These are phyloP conservation scores for Proteles cristata DNA, from an alignment of 2,113 vertebrate genomes.

Conservation along the genomic window DNA sequence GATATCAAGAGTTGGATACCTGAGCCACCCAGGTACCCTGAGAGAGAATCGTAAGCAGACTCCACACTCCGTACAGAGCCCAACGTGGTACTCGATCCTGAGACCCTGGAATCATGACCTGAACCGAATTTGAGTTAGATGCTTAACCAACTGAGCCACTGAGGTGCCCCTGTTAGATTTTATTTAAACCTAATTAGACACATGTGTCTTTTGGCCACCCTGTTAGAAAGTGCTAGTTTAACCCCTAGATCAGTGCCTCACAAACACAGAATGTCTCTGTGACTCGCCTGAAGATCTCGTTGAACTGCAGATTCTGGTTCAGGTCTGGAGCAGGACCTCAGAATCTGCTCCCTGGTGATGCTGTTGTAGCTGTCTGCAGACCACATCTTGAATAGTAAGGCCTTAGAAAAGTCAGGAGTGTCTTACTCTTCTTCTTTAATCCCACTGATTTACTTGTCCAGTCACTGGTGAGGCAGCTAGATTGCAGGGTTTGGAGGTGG, in stretches of 20 bases:
- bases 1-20: too few species aligned
- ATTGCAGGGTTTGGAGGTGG: not conserved
- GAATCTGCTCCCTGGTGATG: not conserved
- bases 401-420: not conserved
- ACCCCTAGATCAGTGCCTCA: not conserved
- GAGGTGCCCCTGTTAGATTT: too few species aligned
- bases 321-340: not conserved
- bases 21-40: too few species aligned
- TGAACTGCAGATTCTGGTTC: conserved; percentile 24
- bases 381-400: not conserved
- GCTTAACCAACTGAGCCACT: too few species aligned
- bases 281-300: not conserved
- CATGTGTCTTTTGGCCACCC: not conserved
- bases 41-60: too few species aligned
- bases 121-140: too few species aligned
- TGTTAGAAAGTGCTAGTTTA: not conserved
- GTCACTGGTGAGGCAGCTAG: not conserved
- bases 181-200: not conserved
- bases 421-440: not conserved
- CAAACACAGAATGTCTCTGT: not conserved
- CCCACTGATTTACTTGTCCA: not conserved
- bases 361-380: not conserved
- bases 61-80: too few species aligned
- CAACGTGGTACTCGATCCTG: too few species aligned
- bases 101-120: too few species aligned